These are phyloP conservation scores for Boloria euphrosyne DNA, from an alignment of 2,888 invertebrate species.

Conservation along the genomic window DNA sequence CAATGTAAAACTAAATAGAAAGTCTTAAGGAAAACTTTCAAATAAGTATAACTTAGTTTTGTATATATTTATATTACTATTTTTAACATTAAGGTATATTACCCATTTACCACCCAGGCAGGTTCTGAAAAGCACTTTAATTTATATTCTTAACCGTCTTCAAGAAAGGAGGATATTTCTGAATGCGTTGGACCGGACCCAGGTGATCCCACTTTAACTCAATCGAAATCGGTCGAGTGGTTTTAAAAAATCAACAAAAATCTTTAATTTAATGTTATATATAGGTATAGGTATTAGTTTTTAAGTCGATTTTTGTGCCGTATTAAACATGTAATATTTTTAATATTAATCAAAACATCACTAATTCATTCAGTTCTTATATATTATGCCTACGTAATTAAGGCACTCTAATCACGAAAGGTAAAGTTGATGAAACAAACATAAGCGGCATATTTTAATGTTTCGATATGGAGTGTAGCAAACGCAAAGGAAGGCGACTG, in stretches of 20 bases:
- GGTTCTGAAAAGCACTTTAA: conserved; percentile 18
- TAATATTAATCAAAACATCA: conserved; percentile 45
- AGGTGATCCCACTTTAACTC: too few relatives aligned
- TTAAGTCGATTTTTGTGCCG: too few relatives aligned
- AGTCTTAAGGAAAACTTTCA: too few relatives aligned
- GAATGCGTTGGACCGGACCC: too few relatives aligned
- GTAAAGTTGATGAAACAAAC: conserved; percentile 40
- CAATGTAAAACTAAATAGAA: too few relatives aligned
- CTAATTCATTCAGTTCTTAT: conserved; percentile 52
- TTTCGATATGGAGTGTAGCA: conserved; percentile 3
- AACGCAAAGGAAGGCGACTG: conserved; percentile 1
- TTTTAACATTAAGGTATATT: conserved; percentile 6
- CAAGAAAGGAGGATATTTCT: too few relatives aligned
- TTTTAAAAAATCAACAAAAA: too few relatives aligned
- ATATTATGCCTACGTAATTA: conserved; percentile 44
- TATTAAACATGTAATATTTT: conserved; percentile 16
- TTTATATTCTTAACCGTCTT: too few relatives aligned
- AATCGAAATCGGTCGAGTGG: too few relatives aligned
- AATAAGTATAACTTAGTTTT: too few relatives aligned
- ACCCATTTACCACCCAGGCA: conserved; percentile 42
- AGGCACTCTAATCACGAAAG: conserved; percentile 40
- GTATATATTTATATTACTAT: too few relatives aligned
- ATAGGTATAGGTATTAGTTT: background rate
- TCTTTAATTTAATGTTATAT: too few relatives aligned
- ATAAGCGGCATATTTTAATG: conserved; percentile 22